Evolutionary conservation across 2,113 vertebrate genomes (phyloP), one percentile per base, ranked within the genome.

Genomic region (Acanthochromis polyacanthus): DNA sequence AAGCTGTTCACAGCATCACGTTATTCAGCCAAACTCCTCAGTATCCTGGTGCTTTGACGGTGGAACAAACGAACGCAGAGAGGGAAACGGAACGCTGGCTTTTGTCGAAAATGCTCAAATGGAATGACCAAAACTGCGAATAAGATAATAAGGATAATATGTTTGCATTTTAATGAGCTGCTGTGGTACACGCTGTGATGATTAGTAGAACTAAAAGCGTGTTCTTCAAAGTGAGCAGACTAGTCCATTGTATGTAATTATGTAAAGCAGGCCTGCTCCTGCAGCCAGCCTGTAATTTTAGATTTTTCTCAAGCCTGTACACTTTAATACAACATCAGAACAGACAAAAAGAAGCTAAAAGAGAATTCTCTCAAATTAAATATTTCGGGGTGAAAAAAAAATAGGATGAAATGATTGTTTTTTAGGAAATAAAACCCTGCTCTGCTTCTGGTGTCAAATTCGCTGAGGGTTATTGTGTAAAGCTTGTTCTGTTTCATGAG

Each of bases 81-180:
- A 46, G 22, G 8, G 30, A 65, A 86, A 66, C 19, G 23, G 2
- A 81, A 71, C 5, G 14, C 43, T 19, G 79, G 43, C n/a, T 82
- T 79, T 86, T 79, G 71, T 69, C 30, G 25, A 75, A 88, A 90
- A 84, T 76, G 32, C 59, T 69, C 10, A 50, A 60, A 55, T 46
- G 2, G 40, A 71, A 81, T 5, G 0, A 22, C 1, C 4, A 50
- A 82, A 87, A 90, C 14, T 32, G 78, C 61, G 85, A 90, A 90
- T 92, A 92, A 92, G 62, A 82, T 88, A 92, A 92, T 89, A 92
- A 52, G 59, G 76, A 89, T 87, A 90, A 91, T 89, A 86, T 85
- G 63, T 75, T 69, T 57, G 73, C 67, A 22, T 77, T 84, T 87
- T 70, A 87, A 82, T 87, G 71, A 88, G 78, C 74, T 12, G 81